phyloP scores from a whole-genome alignment of 2,797 vertebrate genomes.

The Trachops cirrhosus region DNA sequence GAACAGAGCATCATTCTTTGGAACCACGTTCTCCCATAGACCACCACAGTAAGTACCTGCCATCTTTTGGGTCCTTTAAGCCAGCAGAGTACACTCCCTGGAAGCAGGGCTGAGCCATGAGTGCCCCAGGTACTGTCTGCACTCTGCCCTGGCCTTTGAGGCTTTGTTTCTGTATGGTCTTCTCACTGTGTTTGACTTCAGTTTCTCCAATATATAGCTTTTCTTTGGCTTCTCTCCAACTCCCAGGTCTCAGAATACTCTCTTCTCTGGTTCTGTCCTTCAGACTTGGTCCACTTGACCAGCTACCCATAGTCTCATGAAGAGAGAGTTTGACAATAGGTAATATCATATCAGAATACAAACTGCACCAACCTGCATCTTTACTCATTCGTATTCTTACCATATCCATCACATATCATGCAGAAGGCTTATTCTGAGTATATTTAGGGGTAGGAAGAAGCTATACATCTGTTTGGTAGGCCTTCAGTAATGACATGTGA shows the following conservation, averaged over 20 bases:
- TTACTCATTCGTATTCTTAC: background rate
- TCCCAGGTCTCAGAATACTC: background rate
- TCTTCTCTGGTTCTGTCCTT: background rate
- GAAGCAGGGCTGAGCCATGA: background rate
- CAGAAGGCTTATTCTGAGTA: background rate
- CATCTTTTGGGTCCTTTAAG: background rate
- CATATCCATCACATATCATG: background rate
- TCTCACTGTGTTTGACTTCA: background rate
- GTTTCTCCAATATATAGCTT: background rate
- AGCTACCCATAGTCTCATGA: background rate
- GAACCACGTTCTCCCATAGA: background rate
- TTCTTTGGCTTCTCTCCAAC: background rate
- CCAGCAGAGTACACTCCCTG: background rate
- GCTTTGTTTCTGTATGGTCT: background rate
- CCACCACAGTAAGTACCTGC: background rate
- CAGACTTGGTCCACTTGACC: background rate
- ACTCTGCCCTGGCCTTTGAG: background rate
- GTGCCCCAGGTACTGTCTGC: background rate
- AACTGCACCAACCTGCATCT: background rate
- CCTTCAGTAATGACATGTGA: background rate
- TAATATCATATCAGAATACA: background rate
- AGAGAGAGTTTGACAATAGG: background rate
- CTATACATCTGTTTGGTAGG: background rate
- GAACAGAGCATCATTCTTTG: background rate
- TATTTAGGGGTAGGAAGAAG: background rate